Evolutionary conservation across 1,140 invertebrate genomes (phyloP), one percentile per base, ranked within the genome.

Genomic region (Saccostrea glomerata): DNA sequence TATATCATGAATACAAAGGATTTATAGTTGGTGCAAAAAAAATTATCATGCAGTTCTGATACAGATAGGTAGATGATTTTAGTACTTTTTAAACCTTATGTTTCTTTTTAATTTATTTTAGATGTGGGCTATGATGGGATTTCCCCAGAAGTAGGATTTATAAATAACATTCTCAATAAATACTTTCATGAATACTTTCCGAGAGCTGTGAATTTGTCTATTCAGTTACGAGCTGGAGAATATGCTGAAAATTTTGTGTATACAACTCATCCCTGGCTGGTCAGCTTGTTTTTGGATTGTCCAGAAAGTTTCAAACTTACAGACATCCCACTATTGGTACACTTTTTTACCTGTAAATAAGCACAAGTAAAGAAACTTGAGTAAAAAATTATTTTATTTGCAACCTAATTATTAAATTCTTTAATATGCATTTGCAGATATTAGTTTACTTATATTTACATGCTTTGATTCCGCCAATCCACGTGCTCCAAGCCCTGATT

Each of bases 221-320:
- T 87, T 11, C 85, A 88, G 25, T 88, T 94, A 23, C 70, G 88
- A 40, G 55, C 88, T 20, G 84, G 85, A 11, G 90, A 90, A 12
- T 93, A 91, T 88, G 88, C 63, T 13, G 93, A 94, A 82, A 90
- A 87, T n/a, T 93, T 94, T 88, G 85, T 93, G 12, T 94, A 94
- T 87, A 94, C 94, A 47, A 94, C 94, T 0, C 94, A 94, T 89
- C 94, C 94, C 4, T 94, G 94, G 94, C 91, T 94, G 25, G 89
- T 94, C 36, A 90, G 89, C 82, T 85, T 94, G 60, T 94, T 92
- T 82, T 73, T 94, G 13, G 86, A 94, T 86, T 94, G 94, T 91
- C 92, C 70, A 77, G 92, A 58, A 25, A 88, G 92, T 63, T 84
- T 93, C 36, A 88, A 86, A 6, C 90, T 94, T 7, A 84, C 87